A percentile compares a stretch with the other conserved stretches of the same genome.
These are phyloP conservation scores for Apodemus agrarius DNA, from an alignment of 2,797 vertebrate species.

Conservation along the genomic window DNA sequence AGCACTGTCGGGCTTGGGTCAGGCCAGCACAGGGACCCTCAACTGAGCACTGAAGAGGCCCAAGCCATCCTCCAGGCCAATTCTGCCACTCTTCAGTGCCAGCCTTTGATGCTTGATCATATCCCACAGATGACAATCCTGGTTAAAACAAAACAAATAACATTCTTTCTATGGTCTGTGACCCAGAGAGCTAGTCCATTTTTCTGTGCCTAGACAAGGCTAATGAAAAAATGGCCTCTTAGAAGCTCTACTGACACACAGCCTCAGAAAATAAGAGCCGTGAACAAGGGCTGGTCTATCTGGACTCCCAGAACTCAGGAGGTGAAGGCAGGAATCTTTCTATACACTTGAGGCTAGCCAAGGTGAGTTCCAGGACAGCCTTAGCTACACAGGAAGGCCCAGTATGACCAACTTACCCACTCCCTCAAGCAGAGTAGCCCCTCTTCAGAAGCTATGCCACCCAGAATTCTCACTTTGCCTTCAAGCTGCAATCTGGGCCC, in stretches of 20 bases:
- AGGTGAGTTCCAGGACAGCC: not conserved
- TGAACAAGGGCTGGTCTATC: not conserved
- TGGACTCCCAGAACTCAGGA: not conserved
- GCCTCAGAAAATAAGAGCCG: not conserved
- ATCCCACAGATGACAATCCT: not conserved
- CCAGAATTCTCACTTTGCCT: not conserved
- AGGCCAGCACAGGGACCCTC: not conserved
- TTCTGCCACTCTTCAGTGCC: not conserved
- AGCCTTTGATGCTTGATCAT: not conserved
- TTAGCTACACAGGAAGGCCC: not conserved
- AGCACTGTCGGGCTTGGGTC: not conserved
- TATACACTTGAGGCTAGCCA: not conserved
- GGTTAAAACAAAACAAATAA: slow-evolving; percentile 29
- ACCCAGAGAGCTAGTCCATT: not conserved
- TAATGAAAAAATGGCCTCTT: slow-evolving; percentile 5
- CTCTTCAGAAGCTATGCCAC: not conserved
- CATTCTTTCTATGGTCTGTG: not conserved
- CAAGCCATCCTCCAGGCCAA: not conserved
- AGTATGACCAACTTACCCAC: too few species aligned
- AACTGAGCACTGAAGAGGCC: rapidly evolving
- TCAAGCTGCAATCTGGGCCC: too few species aligned
- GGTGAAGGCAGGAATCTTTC: not conserved
- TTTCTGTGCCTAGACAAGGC: not conserved
- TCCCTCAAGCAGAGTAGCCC: not conserved
- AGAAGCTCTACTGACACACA: not conserved